A percentile compares a stretch with the other conserved stretches of the same genome.
Evolutionary conservation across 2,797 vertebrate genomes (phyloP).

Genomic region (Brotula barbata): DNA sequence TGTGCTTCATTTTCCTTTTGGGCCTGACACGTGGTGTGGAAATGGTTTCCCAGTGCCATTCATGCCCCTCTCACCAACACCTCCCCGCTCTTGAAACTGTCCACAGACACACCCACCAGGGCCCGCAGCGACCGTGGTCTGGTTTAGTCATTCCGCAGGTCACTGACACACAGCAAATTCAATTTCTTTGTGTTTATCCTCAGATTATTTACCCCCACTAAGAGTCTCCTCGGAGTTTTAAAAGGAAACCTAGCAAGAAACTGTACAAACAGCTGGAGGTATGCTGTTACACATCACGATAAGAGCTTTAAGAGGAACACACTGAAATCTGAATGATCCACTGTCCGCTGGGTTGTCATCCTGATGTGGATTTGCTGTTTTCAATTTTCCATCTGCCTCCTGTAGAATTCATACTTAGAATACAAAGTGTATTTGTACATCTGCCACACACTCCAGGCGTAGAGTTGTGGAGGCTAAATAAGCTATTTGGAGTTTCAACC

Average conservation of each 20-base stretch:
- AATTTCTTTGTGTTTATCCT: constrained; percentile 45
- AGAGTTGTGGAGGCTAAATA: no score
- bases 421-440: no score
- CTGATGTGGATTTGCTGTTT: no score
- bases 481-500: no score
- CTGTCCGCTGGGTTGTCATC: no score
- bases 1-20: constrained; percentile 21
- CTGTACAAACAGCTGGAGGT: constrained; percentile 1
- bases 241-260: background rate
- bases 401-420: no score
- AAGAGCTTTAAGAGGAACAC: no score
- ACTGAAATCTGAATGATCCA: no score
- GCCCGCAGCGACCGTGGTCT: constrained; percentile 18
- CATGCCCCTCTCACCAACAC: constrained; percentile 3
- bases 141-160: constrained; percentile 41
- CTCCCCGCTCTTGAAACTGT: constrained; percentile 8
- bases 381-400: no score
- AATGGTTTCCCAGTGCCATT: constrained; percentile 45
- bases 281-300: background rate
- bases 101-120: constrained; percentile 9
- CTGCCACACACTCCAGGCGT: no score
- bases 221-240: constrained; percentile 14
- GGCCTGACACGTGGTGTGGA: constrained; percentile 49
- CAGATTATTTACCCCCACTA: background rate
- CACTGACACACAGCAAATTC: constrained; percentile 30